Base-by-base conservation (phyloP, 2,113 vertebrate genomes). In the Pseudopodoces humilis region DNA sequence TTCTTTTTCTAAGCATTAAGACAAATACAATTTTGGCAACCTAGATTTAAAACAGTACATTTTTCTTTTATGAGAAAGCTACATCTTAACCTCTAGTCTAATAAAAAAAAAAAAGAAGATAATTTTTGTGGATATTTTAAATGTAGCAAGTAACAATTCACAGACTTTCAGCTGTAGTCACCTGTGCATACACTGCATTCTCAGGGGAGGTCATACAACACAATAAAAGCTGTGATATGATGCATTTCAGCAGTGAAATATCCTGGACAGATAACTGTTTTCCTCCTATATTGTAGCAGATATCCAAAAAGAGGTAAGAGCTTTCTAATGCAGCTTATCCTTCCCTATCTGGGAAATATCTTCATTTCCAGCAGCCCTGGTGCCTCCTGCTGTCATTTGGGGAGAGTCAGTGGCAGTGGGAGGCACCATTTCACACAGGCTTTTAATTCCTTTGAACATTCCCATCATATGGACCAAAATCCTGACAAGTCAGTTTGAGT, bases 81-180 rank as follows among this genome's bases (percentile, higher is more conserved):
- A 41, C 13, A 56, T 13, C 33, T 83, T 56, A 69, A 77, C 15
- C 7, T 74, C n/a, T 23, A 49, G 18, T 37, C 53, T 46, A 35
- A 65, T 63, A 75, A 77, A 39, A 39, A 39, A 39, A 39, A 39
- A 39, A 39, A 39, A 39, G 5, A 39, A 39, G 39, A 55, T 41
- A 3, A 33, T n/a, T 89, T 77, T 52, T 88, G 81, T 85, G 37
- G 49, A 6, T 91, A 60, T 91, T 96, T 92, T 82, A 87, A 92
- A 95, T 55, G 72, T 33, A 74, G n/a, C 44, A 79, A 76, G 62
- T 10, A 85, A 49, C 31, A 82, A 53, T 71, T 71, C 33, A 60
- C 8, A 64, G 78, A 53, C 25, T 84, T 84, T 30, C 20, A 80
- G 43, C 44, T 87, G 44, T 30, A 75, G 53, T 68, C 76, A 94